These are phyloP conservation scores for Pyrochroa serraticornis DNA, from an alignment of 2,888 invertebrate species.

Conservation along the genomic window DNA sequence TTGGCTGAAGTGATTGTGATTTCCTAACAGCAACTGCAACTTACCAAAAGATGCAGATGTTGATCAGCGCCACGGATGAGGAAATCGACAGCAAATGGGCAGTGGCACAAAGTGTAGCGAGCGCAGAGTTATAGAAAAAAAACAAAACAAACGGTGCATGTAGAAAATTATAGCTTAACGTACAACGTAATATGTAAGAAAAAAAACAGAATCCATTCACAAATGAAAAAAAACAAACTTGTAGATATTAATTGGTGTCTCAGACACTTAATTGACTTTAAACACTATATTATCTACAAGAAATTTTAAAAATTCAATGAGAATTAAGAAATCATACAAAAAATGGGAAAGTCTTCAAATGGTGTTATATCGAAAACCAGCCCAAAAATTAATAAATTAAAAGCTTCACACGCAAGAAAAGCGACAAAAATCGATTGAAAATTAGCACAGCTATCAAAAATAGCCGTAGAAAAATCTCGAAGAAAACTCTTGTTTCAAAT, in stretches of 20 bases:
- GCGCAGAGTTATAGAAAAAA: conserved; percentile 60
- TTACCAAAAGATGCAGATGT: conserved; percentile 53
- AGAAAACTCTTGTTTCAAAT: not conserved
- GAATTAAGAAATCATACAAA: too few relatives aligned
- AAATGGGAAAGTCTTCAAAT: too few relatives aligned
- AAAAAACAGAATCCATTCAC: conserved; percentile 28
- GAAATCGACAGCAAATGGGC: conserved; percentile 54
- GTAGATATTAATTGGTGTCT: conserved; percentile 17
- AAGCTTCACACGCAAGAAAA: too few relatives aligned
- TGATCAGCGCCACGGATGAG: conserved; percentile 43
- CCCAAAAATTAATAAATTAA: too few relatives aligned
- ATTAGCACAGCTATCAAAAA: not conserved
- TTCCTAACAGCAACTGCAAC: conserved; percentile 43
- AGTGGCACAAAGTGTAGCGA: conserved; percentile 59
- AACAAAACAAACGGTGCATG: conserved; percentile 60
- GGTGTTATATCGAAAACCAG: too few relatives aligned
- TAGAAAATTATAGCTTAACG: conserved; percentile 56
- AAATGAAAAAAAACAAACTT: conserved; percentile 29
- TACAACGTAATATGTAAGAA: conserved; percentile 31
- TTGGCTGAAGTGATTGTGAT: conserved; percentile 2
- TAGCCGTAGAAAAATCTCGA: not conserved
- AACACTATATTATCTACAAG: not conserved
- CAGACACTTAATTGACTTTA: not conserved
- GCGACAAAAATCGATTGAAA: not conserved
- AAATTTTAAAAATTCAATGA: not conserved